Conservation (phyloP, 2,888 invertebrate genomes). For the Acrobasis suavella region DNA sequence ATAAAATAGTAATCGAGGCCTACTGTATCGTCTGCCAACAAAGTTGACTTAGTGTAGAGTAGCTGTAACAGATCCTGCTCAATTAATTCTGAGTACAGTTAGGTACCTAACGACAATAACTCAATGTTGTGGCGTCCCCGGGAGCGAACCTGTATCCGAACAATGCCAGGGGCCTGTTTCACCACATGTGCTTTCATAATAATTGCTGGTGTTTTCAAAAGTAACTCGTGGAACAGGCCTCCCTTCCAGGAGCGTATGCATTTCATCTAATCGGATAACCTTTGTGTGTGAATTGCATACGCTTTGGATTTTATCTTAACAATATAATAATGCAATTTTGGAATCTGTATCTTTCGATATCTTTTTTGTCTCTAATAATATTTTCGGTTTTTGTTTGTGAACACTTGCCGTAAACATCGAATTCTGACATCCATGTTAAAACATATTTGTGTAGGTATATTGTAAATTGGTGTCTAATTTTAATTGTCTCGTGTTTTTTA, state of each 20-base stretch:
- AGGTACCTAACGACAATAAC: slow-evolving; percentile 55
- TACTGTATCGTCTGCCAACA: slow-evolving; percentile 73
- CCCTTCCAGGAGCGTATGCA: slow-evolving; percentile 3
- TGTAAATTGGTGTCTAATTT: no score
- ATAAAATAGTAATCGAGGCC: slow-evolving; percentile 75
- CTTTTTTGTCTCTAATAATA: neutral
- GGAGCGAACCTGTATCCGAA: slow-evolving; percentile 56
- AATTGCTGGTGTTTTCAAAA: neutral
- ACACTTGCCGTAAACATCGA: neutral
- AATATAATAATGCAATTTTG: neutral
- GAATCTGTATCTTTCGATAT: slow-evolving; percentile 9
- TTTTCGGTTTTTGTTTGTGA: neutral
- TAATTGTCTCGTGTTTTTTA: no score
- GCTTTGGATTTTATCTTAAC: slow-evolving; percentile 3
- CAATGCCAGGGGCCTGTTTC: slow-evolving; percentile 20
- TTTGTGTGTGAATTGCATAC: slow-evolving; percentile 11
- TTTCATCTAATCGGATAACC: neutral
- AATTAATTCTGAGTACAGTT: slow-evolving; percentile 74
- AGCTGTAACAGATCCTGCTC: slow-evolving; percentile 76
- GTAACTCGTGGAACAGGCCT: neutral
- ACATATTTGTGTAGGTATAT: neutral
- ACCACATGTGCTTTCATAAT: slow-evolving; percentile 25
- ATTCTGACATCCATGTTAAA: neutral
- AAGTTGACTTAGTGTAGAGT: slow-evolving; percentile 76
- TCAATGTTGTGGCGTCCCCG: slow-evolving; percentile 47